Conservation (phyloP, 2,113 vertebrate species). For the Rhizomys pruinosus region DNA sequence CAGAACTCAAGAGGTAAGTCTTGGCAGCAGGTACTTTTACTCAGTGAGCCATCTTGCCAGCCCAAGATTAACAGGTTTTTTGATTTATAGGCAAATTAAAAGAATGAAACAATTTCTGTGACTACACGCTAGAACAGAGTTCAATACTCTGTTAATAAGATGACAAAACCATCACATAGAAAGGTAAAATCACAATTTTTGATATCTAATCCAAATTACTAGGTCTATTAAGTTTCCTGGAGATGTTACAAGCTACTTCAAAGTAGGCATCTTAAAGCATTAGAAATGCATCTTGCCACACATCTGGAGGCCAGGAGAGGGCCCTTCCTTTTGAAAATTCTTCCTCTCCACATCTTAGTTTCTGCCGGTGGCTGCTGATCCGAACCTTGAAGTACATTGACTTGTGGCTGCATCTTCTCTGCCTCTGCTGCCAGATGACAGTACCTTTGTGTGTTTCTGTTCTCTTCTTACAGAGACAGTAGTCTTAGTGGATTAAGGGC, state of each 20-base stretch:
- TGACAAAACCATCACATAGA: background rate
- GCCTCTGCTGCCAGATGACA: accelerated
- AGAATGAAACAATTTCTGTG: background rate
- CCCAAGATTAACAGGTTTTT: background rate
- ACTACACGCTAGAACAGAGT: background rate
- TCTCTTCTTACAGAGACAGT: background rate
- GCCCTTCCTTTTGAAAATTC: background rate
- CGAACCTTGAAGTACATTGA: accelerated
- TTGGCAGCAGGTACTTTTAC: too few species aligned
- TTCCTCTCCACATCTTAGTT: background rate
- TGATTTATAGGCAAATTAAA: background rate
- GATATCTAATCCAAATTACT: background rate
- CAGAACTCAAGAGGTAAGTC: background rate
- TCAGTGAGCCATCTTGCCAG: background rate
- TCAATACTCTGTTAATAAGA: background rate
- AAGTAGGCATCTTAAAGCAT: background rate
- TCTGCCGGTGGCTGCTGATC: too few species aligned
- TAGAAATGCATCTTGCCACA: background rate
- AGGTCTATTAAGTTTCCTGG: background rate
- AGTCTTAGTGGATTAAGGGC: background rate
- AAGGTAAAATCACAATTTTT: background rate
- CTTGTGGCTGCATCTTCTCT: background rate
- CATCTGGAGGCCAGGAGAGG: background rate
- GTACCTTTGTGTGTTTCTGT: background rate
- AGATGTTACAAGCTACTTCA: background rate